Evolutionary conservation across 1,140 invertebrate genomes (phyloP), one percentile per base, ranked within the genome.

Genomic region (Latrodectus geometricus): DNA sequence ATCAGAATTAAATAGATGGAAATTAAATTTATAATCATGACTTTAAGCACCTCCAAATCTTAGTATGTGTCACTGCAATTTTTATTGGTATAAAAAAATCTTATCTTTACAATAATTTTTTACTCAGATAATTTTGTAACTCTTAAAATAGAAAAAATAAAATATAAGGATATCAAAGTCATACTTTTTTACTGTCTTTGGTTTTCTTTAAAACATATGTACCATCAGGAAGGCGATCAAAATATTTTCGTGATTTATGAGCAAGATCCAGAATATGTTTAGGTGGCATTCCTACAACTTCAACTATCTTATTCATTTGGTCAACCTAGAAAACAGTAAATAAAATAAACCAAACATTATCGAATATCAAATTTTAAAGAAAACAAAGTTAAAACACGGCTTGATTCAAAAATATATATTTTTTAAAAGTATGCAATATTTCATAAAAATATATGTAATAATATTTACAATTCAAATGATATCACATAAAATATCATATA

Each of bases 241-340:
- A 99, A 93, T 98, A 99, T 92, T 99, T 99, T 90, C 96, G 94
- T 80, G 96, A 95, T 93, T 99, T 99, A 90, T 97, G 96, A 88
- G 97, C 97, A 93, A 95, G 94, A 92, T 99, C 97, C 88, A 99
- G 92, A 89, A 99, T 93, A 92, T 98, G 95, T 91, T 96, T 96
- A 7, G 98, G 97, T 88, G 99, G 98, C 95, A 99, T 97, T 73
- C 98, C 98, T 86, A 98, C 92, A 77, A 99, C 97, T 93, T 99
- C 99, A 74, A 99, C 96, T 88, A 99, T 99, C 93, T 99, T 99
- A 93, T 99, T 99, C 97, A 99, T 99, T 94, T 99, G 99, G 92
- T 99, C 99, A 90, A 98, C 94, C 95, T 95, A 89, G 15, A 35
- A 3, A 35, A 5, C 35, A 35, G 35, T 1, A 35, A 35, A 35